Conservation (phyloP, 2,113 vertebrate species). For the Ploceus nigricollis region DNA sequence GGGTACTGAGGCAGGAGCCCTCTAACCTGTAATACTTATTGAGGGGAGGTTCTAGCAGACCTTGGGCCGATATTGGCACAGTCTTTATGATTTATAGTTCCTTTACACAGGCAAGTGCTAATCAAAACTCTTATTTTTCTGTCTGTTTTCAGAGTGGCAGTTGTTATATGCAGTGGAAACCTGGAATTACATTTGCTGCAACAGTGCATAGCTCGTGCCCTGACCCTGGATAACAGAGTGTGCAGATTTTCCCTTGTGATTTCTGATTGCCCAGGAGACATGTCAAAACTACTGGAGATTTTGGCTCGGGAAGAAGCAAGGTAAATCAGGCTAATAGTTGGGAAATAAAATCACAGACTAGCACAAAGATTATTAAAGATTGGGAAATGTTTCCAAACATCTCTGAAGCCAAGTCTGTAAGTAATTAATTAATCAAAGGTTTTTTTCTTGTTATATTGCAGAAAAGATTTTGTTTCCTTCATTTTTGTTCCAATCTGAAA, state of each 20-base stretch:
- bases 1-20: neutral
- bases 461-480: neutral
- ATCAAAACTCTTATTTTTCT: neutral
- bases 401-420: neutral
- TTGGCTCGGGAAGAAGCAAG: slow-evolving; percentile 85
- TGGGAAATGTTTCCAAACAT: neutral
- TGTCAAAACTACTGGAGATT: slow-evolving; percentile 84
- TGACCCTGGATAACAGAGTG: slow-evolving; percentile 81
- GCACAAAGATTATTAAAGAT: neutral
- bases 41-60: neutral
- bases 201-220: slow-evolving; percentile 81
- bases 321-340: slow-evolving; percentile 51
- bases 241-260: slow-evolving; percentile 82
- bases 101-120: neutral
- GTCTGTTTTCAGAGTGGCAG: slow-evolving; percentile 77
- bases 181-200: slow-evolving; percentile 81
- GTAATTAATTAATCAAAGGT: neutral
- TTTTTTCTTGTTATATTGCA: neutral
- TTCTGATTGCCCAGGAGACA: slow-evolving; percentile 79
- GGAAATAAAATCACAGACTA: neutral
- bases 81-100: neutral
- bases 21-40: neutral
- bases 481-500: neutral
- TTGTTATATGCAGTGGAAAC: slow-evolving; percentile 85
- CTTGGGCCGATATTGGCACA: neutral